Base-by-base conservation (phyloP, 1,140 invertebrate species). In the Planococcus citri region DNA sequence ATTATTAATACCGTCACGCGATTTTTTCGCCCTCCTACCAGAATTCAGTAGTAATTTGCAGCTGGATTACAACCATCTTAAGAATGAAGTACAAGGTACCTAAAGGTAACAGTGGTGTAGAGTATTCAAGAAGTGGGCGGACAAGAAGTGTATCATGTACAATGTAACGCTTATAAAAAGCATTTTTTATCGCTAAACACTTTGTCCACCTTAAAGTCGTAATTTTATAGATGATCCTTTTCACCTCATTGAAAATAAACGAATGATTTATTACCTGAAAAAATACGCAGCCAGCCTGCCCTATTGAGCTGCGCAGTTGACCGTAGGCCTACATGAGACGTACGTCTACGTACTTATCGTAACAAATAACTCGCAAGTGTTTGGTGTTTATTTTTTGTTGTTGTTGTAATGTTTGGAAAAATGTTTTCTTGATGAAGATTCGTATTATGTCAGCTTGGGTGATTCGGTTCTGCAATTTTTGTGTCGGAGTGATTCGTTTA, bases 121-220 rank as follows among this genome's bases (percentile, higher is more conserved):
- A 24, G 10, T 64, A 64, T 64, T 64, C 10, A 64, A 64, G 60
- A 64, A 64, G 60, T 64, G 17, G 60, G 60, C 60, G 60, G 60
- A 64, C 60, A 27, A 24, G 60, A 27, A 25, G 25, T 64, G 60
- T 64, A 64, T 25, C 60, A 51, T 51, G 4, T 64, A 27, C 22
- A 64, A 64, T 64, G 60, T 25, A 64, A 64, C 9, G 60, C 10
- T 27, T 64, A 64, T 64, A 64, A 64, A 64, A 64, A 64, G 60
- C n/a, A 64, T 64, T 64, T 64, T 24, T 27, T 27, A 64, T 64
- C 25, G 22, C 25, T 64, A 64, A 64, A 20, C 10, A 64, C 22
- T 64, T 64, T 27, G 22, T 64, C 60, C 60, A 64, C 60, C 60
- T 64, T 51, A 51, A 51, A 64, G 60, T 64, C 24, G 25, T 27